Evolutionary conservation across 2,113 vertebrate species (phyloP).

Genomic region (Notarius quadriscutis): DNA sequence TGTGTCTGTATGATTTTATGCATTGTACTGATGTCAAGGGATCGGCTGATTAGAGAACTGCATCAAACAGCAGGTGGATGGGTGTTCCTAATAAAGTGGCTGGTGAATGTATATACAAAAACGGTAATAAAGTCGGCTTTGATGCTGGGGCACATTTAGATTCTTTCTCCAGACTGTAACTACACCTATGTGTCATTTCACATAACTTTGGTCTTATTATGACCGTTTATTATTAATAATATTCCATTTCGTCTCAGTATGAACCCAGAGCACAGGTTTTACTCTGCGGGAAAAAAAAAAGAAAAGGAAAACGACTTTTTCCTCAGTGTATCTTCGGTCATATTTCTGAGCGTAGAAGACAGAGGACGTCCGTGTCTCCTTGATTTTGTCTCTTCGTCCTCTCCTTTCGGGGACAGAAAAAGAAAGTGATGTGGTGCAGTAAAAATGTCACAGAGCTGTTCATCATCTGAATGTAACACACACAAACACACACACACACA

Average conservation of each 20-base stretch:
- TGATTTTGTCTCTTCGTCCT: constrained; percentile 13
- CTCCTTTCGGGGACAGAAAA: constrained; percentile 13
- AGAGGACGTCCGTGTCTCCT: constrained; percentile 2
- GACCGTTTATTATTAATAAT: too few species aligned
- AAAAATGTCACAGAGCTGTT: neutral
- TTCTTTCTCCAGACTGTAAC: neutral
- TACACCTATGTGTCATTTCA: neutral
- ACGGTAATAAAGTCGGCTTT: neutral
- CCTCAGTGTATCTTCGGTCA: neutral
- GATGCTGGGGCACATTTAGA: neutral
- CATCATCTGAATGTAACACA: constrained; percentile 7
- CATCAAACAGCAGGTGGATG: too few species aligned
- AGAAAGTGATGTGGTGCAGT: neutral
- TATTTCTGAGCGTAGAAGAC: neutral
- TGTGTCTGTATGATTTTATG: too few species aligned
- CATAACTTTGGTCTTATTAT: neutral
- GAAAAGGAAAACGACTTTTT: neutral
- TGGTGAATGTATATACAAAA: too few species aligned
- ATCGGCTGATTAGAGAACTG: too few species aligned
- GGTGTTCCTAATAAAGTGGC: too few species aligned
- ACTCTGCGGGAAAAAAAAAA: neutral
- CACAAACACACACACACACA: constrained; percentile 19
- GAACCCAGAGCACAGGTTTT: neutral
- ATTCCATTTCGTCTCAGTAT: neutral
- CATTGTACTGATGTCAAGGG: too few species aligned